These are phyloP conservation scores for Coecobrya sp. DNA, from an alignment of 2,888 invertebrate species.

Conservation along the genomic window DNA sequence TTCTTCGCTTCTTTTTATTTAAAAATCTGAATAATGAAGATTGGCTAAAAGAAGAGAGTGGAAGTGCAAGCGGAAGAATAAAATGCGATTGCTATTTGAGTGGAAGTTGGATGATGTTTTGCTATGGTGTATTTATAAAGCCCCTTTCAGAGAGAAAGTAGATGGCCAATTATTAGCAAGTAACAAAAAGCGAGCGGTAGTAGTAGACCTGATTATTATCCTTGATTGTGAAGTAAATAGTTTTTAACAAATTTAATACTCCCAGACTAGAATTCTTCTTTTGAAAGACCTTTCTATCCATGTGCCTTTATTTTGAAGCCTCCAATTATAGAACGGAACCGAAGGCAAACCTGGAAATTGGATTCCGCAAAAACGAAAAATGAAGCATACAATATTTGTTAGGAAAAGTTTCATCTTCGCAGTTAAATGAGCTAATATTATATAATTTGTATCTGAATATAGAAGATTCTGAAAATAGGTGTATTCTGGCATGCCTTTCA, in stretches of 20 bases:
- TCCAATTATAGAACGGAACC: not conserved
- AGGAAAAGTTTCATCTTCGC: slow-evolving; percentile 4
- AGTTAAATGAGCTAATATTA: not conserved
- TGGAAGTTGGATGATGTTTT: not conserved
- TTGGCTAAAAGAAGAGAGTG: not conserved
- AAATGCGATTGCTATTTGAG: slow-evolving; percentile 22
- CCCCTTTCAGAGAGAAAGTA: not conserved
- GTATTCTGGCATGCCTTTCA: no score
- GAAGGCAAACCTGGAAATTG: slow-evolving; percentile 23
- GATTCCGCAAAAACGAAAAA: not conserved
- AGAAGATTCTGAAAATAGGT: not conserved
- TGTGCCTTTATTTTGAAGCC: not conserved
- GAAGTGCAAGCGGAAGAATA: not conserved
- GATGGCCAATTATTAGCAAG: slow-evolving; percentile 40
- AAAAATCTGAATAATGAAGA: slow-evolving; percentile 39
- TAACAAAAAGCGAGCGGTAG: not conserved
- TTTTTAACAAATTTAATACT: slow-evolving; percentile 56
- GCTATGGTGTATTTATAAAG: not conserved
- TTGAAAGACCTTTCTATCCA: not conserved
- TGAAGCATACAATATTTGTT: not conserved
- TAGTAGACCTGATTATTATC: not conserved
- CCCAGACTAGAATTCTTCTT: slow-evolving; percentile 2
- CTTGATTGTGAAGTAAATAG: slow-evolving; percentile 60
- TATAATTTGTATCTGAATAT: not conserved
- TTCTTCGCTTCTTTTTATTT: slow-evolving; percentile 8